Conservation (phyloP, 2,888 invertebrate genomes). For the Clistopyga incitator region DNA sequence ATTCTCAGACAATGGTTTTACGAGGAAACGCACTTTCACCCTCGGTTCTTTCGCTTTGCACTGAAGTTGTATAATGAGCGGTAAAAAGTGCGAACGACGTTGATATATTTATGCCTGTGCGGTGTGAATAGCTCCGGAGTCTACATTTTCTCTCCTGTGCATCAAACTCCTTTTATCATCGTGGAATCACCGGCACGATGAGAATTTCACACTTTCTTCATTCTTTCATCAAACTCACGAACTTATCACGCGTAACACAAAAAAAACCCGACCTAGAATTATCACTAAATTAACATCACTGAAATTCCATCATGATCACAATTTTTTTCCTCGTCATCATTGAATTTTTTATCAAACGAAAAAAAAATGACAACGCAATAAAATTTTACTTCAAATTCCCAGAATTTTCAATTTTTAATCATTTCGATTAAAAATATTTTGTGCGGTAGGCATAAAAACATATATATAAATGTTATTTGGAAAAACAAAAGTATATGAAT, state of each 20-base stretch:
- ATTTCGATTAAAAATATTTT: too few relatives aligned
- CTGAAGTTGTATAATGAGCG: constrained; percentile 25
- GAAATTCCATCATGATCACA: not conserved
- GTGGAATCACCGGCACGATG: constrained; percentile 38
- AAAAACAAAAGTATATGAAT: too few relatives aligned
- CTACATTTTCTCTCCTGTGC: constrained; percentile 28
- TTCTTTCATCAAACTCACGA: constrained; percentile 38
- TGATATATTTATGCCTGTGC: constrained; percentile 48
- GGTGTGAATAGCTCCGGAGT: not conserved
- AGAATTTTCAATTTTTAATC: too few relatives aligned
- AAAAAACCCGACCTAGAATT: not conserved
- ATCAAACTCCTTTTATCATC: constrained; percentile 44
- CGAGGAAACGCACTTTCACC: constrained; percentile 54
- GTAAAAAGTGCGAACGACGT: constrained; percentile 33
- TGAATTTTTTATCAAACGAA: not conserved
- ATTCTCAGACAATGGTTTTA: constrained; percentile 26
- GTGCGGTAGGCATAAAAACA: too few relatives aligned
- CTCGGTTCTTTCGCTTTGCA: constrained; percentile 14
- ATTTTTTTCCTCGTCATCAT: not conserved
- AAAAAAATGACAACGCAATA: not conserved
- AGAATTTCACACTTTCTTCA: constrained; percentile 69
- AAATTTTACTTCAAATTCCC: too few relatives aligned
- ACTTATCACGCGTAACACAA: constrained; percentile 35
- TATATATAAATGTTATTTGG: too few relatives aligned
- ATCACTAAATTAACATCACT: not conserved